Percentiles rank a stretch among this genome's conserved stretches.
Evolutionary conservation across 37 sponge, comb jelly and placozoan genomes (phyloP).

Genomic region (Halichondria panicea): DNA sequence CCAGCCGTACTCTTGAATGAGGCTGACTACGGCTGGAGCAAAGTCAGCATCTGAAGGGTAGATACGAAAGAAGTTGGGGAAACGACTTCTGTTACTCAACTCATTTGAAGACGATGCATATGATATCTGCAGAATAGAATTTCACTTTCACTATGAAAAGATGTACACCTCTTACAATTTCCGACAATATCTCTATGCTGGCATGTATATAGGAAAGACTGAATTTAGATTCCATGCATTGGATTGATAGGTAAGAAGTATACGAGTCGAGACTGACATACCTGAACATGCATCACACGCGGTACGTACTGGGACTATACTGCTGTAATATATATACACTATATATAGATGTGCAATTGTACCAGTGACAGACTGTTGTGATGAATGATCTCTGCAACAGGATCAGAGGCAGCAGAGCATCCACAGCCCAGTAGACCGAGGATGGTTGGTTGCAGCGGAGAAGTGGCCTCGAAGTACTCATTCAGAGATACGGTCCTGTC

Average conservation of each 20-base stretch:
- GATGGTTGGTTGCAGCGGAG: neutral
- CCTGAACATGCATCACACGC: no score
- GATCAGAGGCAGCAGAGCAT: constrained; percentile 31
- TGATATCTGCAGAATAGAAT: constrained; percentile 6
- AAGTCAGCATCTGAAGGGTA: neutral
- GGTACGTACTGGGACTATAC: no score
- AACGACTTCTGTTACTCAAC: constrained; percentile 21
- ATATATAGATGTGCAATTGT: no score
- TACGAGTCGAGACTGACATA: no score
- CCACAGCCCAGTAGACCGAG: constrained; percentile 36
- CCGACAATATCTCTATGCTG: neutral
- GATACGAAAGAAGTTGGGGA: constrained; percentile 14
- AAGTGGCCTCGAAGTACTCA: constrained; percentile 2
- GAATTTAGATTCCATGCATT: neutral
- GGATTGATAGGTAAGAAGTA: no score
- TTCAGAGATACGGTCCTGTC: constrained; percentile 3
- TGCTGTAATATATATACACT: no score
- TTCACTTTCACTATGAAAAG: neutral
- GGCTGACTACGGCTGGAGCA: constrained; percentile 1
- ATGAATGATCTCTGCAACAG: constrained; percentile 34
- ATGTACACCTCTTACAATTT: neutral
- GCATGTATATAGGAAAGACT: neutral
- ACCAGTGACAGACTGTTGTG: constrained; percentile 35
- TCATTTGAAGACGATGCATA: neutral
- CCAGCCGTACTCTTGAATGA: constrained; percentile 18